Evolutionary conservation across 2,113 vertebrate genomes (phyloP).

Genomic region (Turdus rufiventris): DNA sequence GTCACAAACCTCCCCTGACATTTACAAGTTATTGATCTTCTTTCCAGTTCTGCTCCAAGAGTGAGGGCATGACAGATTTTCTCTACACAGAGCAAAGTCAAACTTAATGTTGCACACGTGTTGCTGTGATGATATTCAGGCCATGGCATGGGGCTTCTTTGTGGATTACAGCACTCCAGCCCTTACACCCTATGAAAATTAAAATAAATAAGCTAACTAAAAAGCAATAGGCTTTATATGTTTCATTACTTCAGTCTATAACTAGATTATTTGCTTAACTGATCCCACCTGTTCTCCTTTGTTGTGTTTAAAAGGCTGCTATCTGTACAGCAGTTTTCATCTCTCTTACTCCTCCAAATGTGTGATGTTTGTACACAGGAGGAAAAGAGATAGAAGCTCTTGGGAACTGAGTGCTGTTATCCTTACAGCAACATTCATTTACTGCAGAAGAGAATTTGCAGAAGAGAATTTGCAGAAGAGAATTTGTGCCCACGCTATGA

Average conservation of each 20-base stretch:
- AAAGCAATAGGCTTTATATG: neutral
- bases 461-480: neutral
- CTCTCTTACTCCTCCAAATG: neutral
- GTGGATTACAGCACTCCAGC: neutral
- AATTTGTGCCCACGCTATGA: accelerated
- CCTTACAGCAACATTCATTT: neutral
- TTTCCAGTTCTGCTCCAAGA: neutral
- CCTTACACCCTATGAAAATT: neutral
- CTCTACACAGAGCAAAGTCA: neutral
- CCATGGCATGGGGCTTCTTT: neutral
- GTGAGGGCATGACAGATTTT: neutral
- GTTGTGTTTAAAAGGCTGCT: neutral
- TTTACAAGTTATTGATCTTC: neutral
- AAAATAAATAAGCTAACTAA: neutral
- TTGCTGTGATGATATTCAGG: neutral
- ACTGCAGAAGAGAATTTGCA: neutral
- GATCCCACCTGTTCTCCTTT: neutral
- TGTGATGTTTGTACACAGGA: neutral
- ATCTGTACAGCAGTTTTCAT: accelerated
- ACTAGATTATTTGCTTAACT: neutral
- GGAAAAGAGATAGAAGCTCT: neutral
- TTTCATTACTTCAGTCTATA: neutral
- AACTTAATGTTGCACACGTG: neutral
- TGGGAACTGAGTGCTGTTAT: accelerated
- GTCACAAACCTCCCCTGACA: neutral